phyloP scores from a whole-genome alignment of 1,140 invertebrate genomes.

The Brachionus calyciflorus region DNA sequence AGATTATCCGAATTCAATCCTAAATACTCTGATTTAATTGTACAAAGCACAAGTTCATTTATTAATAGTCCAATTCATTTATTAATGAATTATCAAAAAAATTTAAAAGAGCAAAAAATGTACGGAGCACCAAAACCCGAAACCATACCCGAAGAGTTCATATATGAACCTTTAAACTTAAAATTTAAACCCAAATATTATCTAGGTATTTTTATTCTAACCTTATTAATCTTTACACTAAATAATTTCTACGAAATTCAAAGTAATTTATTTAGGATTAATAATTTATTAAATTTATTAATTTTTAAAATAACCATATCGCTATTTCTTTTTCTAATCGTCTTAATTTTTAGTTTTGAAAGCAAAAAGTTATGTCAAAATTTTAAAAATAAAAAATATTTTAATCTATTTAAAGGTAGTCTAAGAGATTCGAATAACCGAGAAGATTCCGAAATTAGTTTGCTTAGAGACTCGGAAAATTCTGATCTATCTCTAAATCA shows the following conservation, averaged over 20 bases:
- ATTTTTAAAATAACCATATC: too few relatives aligned
- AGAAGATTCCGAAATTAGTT: background rate
- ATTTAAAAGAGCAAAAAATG: background rate
- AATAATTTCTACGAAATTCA: background rate
- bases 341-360: too few relatives aligned
- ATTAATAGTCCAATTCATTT: slow-evolving; percentile 20
- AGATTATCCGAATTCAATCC: background rate
- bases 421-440: background rate
- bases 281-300: too few relatives aligned
- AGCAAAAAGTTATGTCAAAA: too few relatives aligned
- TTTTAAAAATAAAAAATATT: too few relatives aligned
- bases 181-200: background rate
- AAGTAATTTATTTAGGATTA: too few relatives aligned
- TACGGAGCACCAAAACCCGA: background rate
- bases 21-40: background rate
- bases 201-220: background rate
- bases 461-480: slow-evolving; percentile 12
- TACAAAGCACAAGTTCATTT: slow-evolving; percentile 8
- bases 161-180: background rate
- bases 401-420: background rate
- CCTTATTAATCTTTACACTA: background rate
- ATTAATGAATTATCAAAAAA: slow-evolving; percentile 14
- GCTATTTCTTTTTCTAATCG: too few relatives aligned
- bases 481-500: slow-evolving; percentile 4
- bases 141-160: background rate